Percentiles rank a stretch among this genome's conserved stretches.
Evolutionary conservation across 2,113 vertebrate genomes (phyloP).

Genomic region (Epinephelus cyanopodus): DNA sequence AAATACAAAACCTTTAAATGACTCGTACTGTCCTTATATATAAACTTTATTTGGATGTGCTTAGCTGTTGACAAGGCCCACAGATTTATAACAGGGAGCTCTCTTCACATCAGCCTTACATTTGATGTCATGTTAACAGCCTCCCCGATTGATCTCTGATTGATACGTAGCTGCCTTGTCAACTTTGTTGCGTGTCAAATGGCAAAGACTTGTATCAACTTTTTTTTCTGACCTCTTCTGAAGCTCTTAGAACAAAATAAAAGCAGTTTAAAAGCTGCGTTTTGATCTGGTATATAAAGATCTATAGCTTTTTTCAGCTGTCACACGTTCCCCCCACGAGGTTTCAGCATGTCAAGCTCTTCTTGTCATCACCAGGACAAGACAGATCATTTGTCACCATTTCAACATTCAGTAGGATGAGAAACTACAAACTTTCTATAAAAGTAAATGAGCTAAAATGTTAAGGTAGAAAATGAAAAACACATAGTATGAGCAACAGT

Average conservation of each 20-base stretch:
- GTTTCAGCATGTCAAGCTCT: conserved; percentile 25
- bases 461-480: conserved; percentile 56
- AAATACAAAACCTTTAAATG: not conserved
- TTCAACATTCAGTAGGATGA: conserved; percentile 46
- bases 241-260: conserved; percentile 50
- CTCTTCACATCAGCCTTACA: conserved; percentile 19
- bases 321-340: conserved; percentile 39
- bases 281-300: conserved; percentile 53
- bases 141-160: conserved; percentile 17
- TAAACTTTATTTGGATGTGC: not conserved
- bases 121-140: conserved; percentile 38
- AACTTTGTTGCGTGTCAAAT: conserved; percentile 14
- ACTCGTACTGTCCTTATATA: not conserved
- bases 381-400: conserved; percentile 39
- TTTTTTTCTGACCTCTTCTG: conserved; percentile 38
- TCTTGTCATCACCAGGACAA: conserved; percentile 27
- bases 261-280: conserved; percentile 42
- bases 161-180: conserved; percentile 26
- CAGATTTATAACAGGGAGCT: not conserved
- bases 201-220: not conserved
- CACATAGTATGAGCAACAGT: conserved; percentile 59
- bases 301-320: conserved; percentile 9
- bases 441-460: conserved; percentile 54
- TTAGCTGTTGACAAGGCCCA: not conserved
- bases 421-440: conserved; percentile 28